These are phyloP conservation scores for Cichladusa arquata DNA, from an alignment of 2,113 vertebrate species.

Conservation along the genomic window DNA sequence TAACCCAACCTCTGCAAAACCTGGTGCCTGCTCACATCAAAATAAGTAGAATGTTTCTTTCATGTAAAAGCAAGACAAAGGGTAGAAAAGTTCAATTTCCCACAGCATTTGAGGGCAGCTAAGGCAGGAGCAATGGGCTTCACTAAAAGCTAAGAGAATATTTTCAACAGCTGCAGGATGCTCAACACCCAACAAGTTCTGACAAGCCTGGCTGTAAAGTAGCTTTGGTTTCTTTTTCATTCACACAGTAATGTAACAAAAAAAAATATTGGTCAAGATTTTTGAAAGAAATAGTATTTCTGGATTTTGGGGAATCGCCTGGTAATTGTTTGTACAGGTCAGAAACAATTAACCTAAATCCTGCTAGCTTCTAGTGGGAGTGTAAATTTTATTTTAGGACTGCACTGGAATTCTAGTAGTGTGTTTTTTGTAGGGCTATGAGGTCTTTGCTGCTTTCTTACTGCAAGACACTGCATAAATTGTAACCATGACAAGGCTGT, in stretches of 20 bases:
- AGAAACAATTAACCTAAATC: not conserved
- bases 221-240: not conserved
- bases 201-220: not conserved
- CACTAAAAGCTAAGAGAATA: not conserved
- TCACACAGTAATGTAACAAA: not conserved
- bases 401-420: not conserved
- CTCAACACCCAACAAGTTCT: not conserved
- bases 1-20: not conserved
- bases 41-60: not conserved
- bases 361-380: not conserved
- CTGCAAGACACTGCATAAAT: not conserved
- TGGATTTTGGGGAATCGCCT: not conserved
- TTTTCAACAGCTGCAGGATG: not conserved
- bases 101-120: not conserved
- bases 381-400: not conserved
- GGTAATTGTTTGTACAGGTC: not conserved
- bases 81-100: not conserved
- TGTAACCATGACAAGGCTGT: not conserved
- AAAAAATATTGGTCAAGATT: not conserved
- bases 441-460: not conserved
- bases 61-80: not conserved
- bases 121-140: not conserved
- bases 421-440: not conserved
- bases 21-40: not conserved
- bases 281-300: not conserved